Base-by-base conservation (phyloP, 2,113 vertebrate species). In the Grantiella picta region DNA sequence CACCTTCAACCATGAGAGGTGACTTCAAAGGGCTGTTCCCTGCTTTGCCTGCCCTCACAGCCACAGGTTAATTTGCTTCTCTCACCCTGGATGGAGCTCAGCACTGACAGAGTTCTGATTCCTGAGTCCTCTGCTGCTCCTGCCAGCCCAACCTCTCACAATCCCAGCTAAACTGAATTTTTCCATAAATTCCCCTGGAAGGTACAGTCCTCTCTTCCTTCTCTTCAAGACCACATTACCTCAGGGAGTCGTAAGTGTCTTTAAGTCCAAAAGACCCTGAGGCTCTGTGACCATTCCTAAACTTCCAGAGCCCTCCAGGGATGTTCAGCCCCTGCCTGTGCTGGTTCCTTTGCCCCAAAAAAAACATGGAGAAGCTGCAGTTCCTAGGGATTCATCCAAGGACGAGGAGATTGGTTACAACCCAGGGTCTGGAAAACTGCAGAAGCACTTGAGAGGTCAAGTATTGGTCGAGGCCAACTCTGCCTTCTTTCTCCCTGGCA, bases 61-160 rank as follows among this genome's bases (percentile, higher is more conserved):
- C 19, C 59, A 33, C 0, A 0, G 42, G 28, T 14, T 12, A 18
- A 2, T 59, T 79, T 4, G 0, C 8, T 86, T 68, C 47, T n/a
- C 45, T 92, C 60, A 24, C 21, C 27, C 3, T 28, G 45, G 60
- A 3, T 40, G 73, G 24, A 52, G 49, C 29, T 64, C 33, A 71
- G 31, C 49, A 7, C 25, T 42, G 76, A 45, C 1, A 36, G 28
- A 22, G 38, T 9, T 35, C 28, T 57, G n/a, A 17, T n/a, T 13
- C 24, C 4, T 0, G 4, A 56, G 33, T 18, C 4, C 21, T 65
- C 23, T 13, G 61, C 47, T 60, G 7, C 38, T 84, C 33, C 68
- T 73, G 45, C 54, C 73, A 78, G 18, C 71, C 33, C 82, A 71
- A 7, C 9, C 33, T 35, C 31, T 40, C 82, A 33, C 63, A 72